A percentile compares a stretch with the other conserved stretches of the same genome.
Evolutionary conservation across 2,113 vertebrate genomes (phyloP).

Genomic region (Cavia porcellus): DNA sequence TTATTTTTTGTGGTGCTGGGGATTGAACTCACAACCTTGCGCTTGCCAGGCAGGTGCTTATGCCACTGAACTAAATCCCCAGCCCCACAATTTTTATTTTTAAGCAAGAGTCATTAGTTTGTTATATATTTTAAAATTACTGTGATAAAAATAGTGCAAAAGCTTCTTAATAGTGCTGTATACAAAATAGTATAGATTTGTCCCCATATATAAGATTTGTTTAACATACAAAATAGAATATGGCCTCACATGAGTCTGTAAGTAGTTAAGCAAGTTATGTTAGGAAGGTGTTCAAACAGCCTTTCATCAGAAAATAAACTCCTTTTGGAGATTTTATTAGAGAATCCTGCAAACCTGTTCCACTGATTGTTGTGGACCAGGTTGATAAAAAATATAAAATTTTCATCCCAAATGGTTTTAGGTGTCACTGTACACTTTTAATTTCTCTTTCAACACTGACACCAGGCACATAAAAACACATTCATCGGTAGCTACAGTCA

Average conservation of each 20-base stretch:
- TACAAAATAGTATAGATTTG: constrained; percentile 94
- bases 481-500: constrained; percentile 45
- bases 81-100: constrained; percentile 76
- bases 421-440: constrained; percentile 25
- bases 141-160: constrained; percentile 95
- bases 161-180: constrained; percentile 94
- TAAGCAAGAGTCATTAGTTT: constrained; percentile 91
- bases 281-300: constrained; percentile 81
- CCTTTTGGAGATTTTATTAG: constrained; percentile 37
- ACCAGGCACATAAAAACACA: constrained; percentile 72
- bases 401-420: constrained; percentile 67
- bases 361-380: constrained; percentile 63
- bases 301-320: constrained; percentile 79
- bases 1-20: too few relatives aligned
- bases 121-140: constrained; percentile 96
- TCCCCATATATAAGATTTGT: constrained; percentile 93
- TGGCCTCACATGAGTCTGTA: constrained; percentile 89
- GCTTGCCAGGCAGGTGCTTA: too few relatives aligned
- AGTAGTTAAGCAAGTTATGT: constrained; percentile 83
- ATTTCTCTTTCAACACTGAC: constrained; percentile 54
- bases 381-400: constrained; percentile 54
- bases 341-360: constrained; percentile 72
- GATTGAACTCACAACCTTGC: too few relatives aligned
- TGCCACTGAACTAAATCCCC: too few relatives aligned
- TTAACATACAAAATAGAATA: constrained; percentile 98